phyloP scores from a whole-genome alignment of 2,797 vertebrate species.

The Phoebastria nigripes region DNA sequence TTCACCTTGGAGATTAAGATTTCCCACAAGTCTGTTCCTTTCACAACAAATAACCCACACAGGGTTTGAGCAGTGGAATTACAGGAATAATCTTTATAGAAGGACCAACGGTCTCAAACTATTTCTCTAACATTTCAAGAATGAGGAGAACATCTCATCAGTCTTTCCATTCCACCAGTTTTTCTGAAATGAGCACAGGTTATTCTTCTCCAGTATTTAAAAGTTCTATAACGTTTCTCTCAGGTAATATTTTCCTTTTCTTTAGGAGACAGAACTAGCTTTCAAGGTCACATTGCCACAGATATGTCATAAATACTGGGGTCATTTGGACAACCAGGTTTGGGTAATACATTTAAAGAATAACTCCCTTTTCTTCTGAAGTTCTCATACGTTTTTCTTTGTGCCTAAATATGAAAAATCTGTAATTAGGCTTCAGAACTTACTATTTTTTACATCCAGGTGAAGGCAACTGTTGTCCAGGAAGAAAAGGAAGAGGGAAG shows the following conservation, averaged over 20 bases:
- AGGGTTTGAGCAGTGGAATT: background rate
- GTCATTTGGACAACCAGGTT: background rate
- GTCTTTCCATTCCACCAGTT: background rate
- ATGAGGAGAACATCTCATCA: background rate
- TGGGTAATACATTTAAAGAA: background rate
- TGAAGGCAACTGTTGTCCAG: background rate
- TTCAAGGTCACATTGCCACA: background rate
- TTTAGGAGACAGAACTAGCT: background rate
- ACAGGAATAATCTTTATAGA: background rate
- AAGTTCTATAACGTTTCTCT: background rate
- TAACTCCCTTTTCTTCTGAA: background rate
- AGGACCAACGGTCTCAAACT: background rate
- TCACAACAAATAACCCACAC: background rate
- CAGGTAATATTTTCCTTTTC: background rate
- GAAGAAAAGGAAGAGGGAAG: background rate
- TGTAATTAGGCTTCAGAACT: background rate
- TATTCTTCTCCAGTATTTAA: background rate
- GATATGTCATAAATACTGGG: background rate
- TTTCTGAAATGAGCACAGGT: background rate
- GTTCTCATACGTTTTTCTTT: background rate
- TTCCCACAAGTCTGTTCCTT: background rate
- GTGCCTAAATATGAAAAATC: background rate
- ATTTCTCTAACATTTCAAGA: background rate
- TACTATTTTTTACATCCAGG: background rate
- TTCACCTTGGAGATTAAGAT: background rate